Evolutionary conservation across 2,888 invertebrate species (phyloP).

Genomic region (Alloscopus bannaensis): DNA sequence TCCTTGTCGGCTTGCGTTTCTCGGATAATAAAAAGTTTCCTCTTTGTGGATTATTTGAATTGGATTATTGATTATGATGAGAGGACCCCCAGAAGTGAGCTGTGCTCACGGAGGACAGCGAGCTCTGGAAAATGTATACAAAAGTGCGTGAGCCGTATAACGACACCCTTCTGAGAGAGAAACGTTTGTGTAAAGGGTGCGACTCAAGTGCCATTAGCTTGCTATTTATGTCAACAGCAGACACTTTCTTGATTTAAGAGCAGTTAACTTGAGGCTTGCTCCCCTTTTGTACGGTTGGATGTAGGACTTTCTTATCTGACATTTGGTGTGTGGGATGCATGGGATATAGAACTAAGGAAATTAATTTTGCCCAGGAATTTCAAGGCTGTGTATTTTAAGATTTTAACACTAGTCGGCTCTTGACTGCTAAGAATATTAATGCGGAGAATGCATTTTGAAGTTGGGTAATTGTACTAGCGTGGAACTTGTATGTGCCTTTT

Average conservation of each 20-base stretch:
- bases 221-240: conserved; percentile 70
- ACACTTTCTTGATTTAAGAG: conserved; percentile 62
- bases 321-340: conserved; percentile 13
- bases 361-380: conserved; percentile 34
- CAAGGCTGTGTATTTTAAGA: no score
- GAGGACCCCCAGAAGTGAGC: conserved; percentile 56
- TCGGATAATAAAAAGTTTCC: conserved; percentile 47
- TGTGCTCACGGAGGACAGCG: neutral
- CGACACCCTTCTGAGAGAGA: conserved; percentile 63
- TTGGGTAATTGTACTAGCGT: no score
- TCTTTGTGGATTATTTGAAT: conserved; percentile 59
- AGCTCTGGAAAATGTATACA: neutral
- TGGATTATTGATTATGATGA: conserved; percentile 60
- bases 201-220: conserved; percentile 71
- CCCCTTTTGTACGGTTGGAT: conserved; percentile 10
- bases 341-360: conserved; percentile 39
- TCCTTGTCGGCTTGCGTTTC: conserved; percentile 22
- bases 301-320: neutral
- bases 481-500: no score
- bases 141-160: neutral
- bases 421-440: no score
- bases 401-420: no score
- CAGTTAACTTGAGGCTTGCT: conserved; percentile 19
- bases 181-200: conserved; percentile 65
- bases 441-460: no score